Evolutionary conservation across 2,888 invertebrate species (phyloP).

Genomic region (Parasteatoda lunata): DNA sequence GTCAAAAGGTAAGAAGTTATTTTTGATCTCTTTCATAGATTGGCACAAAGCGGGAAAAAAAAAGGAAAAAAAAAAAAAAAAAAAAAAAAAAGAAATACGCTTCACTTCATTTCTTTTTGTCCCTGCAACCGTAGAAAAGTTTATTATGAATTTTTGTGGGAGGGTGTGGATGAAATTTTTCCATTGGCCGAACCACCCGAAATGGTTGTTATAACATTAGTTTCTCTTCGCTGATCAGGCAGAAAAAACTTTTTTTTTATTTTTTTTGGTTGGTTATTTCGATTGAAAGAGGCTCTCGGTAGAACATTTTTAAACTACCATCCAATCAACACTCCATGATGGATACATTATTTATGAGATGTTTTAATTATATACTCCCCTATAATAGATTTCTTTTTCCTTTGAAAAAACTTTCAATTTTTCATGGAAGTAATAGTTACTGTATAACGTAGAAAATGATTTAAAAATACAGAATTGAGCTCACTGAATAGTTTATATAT

Average conservation of each 20-base stretch:
- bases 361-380: too few relatives aligned
- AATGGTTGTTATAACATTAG: constrained; percentile 2
- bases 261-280: too few relatives aligned
- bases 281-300: too few relatives aligned
- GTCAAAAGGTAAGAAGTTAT: background rate
- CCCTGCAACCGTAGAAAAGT: background rate
- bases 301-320: too few relatives aligned
- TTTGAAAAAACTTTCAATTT: too few relatives aligned
- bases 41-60: background rate
- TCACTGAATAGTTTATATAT: too few relatives aligned
- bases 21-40: background rate
- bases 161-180: background rate
- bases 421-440: too few relatives aligned
- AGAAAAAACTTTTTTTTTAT: background rate
- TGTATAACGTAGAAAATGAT: too few relatives aligned
- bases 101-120: background rate
- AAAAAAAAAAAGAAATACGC: constrained; percentile 9
- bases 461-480: too few relatives aligned
- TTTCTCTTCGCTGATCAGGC: background rate
- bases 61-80: background rate
- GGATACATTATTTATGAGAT: too few relatives aligned
- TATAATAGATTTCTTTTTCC: too few relatives aligned
- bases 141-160: constrained; percentile 5
- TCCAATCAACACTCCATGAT: too few relatives aligned
- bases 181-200: background rate